A percentile compares a stretch with the other conserved stretches of the same genome.
Evolutionary conservation across 2,888 invertebrate genomes (phyloP).

Genomic region (Coleophora flavipennella): DNA sequence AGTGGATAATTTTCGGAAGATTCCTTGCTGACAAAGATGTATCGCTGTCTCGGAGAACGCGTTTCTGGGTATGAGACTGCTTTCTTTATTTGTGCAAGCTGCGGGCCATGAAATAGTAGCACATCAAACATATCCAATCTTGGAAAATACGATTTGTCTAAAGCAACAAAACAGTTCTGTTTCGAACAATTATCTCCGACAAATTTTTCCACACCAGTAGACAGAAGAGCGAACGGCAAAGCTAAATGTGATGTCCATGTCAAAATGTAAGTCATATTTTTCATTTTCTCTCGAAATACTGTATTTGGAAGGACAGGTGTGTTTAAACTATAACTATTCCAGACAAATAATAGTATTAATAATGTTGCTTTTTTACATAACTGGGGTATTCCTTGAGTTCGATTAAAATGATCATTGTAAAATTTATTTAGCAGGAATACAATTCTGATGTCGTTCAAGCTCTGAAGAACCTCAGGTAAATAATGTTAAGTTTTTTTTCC

Average conservation of each 20-base stretch:
- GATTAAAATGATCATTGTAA: no score
- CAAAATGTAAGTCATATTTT: conserved; percentile 30
- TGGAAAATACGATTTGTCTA: conserved; percentile 16
- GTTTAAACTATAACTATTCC: no score
- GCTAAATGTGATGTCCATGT: conserved; percentile 29
- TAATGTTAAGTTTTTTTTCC: no score
- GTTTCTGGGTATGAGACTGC: conserved; percentile 24
- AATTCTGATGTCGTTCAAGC: no score
- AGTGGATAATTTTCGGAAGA: conserved; percentile 41
- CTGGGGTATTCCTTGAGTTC: no score
- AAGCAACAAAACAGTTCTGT: conserved; percentile 30
- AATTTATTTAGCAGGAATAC: no score
- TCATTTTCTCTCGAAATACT: neutral
- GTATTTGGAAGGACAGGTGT: no score
- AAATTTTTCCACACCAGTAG: conserved; percentile 26
- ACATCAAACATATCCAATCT: conserved; percentile 26
- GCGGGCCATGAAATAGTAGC: conserved; percentile 28
- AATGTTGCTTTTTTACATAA: no score
- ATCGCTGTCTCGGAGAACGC: conserved; percentile 41
- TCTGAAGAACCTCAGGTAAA: no score
- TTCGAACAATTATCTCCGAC: conserved; percentile 28
- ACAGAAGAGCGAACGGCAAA: conserved; percentile 32
- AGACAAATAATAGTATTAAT: no score
- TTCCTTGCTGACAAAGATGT: conserved; percentile 43
- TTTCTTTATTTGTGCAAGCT: conserved; percentile 16